These are phyloP conservation scores for Danio kyathit DNA, from an alignment of 2,797 vertebrate species.

Conservation along the genomic window DNA sequence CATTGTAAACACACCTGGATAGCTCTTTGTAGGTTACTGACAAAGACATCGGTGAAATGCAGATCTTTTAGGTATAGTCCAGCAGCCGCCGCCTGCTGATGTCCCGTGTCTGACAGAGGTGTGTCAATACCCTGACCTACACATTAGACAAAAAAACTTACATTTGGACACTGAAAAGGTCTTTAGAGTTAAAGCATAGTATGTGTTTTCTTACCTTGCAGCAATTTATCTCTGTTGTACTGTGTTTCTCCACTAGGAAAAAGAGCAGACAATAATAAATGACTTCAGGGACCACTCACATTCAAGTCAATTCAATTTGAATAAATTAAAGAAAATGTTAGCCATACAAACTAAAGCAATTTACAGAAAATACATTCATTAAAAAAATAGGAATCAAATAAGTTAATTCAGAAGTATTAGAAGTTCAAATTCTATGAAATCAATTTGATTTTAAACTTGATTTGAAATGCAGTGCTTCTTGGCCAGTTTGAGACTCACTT, in stretches of 20 bases:
- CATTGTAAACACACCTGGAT: conserved; percentile 79
- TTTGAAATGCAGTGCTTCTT: no score
- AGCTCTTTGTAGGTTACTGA: conserved; percentile 90
- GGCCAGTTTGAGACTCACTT: no score
- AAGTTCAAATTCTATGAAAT: no score
- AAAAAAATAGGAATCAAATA: no score
- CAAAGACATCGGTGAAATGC: conserved; percentile 86
- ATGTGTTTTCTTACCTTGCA: conserved; percentile 85
- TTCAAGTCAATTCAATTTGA: not conserved
- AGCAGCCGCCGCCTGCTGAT: conserved; percentile 86
- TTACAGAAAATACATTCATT: no score
- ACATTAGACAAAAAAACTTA: conserved; percentile 51
- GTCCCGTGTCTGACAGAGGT: conserved; percentile 83
- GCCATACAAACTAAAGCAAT: no score
- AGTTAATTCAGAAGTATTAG: no score
- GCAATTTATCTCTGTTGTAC: conserved; percentile 92
- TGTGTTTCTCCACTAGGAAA: conserved; percentile 90
- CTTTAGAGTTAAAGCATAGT: no score
- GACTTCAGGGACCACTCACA: not conserved
- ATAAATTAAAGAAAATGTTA: no score
- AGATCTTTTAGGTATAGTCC: conserved; percentile 85
- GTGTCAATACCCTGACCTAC: conserved; percentile 87
- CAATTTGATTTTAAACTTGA: no score
- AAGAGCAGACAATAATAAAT: conserved; percentile 20
- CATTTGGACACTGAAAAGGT: conserved; percentile 55